Evolutionary conservation across 2,888 invertebrate species (phyloP).

Genomic region (Drosophila mettleri): DNA sequence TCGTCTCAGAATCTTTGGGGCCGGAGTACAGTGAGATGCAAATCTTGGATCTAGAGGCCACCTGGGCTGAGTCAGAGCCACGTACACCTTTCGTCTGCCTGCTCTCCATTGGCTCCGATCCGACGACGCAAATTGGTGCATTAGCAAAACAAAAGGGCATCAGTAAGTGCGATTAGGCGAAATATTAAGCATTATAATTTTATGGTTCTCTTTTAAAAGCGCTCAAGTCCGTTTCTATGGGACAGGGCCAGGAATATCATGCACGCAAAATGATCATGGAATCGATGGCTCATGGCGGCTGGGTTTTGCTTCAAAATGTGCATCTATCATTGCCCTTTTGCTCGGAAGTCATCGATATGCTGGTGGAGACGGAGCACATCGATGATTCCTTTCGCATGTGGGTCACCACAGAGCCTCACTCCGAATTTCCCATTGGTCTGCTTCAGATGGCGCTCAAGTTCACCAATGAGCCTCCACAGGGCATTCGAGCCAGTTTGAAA

Average conservation of each 20-base stretch:
- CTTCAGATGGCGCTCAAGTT: conserved; percentile 97
- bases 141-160: conserved; percentile 94
- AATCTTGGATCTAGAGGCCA: conserved; percentile 95
- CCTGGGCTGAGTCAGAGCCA: conserved; percentile 95
- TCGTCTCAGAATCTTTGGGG: conserved; percentile 90
- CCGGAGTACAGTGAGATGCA: conserved; percentile 95
- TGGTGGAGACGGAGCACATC: conserved; percentile 93
- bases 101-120: conserved; percentile 97
- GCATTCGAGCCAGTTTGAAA: conserved; percentile 96
- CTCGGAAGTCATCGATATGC: conserved; percentile 94
- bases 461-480: conserved; percentile 98
- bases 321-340: conserved; percentile 98
- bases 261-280: conserved; percentile 93
- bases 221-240: conserved; percentile 96
- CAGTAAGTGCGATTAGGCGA: conserved; percentile 86
- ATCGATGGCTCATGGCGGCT: conserved; percentile 93
- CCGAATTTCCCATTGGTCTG: conserved; percentile 95
- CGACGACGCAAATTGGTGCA: conserved; percentile 95
- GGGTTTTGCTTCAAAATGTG: conserved; percentile 98
- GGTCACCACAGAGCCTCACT: conserved; percentile 97
- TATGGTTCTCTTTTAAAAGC: conserved; percentile 84
- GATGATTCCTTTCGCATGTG: conserved; percentile 94
- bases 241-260: conserved; percentile 96
- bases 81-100: conserved; percentile 96
- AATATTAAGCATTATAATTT: neutral